Conservation (phyloP, 23 tunicate genomes). For the Clavelina lepadiformis region DNA sequence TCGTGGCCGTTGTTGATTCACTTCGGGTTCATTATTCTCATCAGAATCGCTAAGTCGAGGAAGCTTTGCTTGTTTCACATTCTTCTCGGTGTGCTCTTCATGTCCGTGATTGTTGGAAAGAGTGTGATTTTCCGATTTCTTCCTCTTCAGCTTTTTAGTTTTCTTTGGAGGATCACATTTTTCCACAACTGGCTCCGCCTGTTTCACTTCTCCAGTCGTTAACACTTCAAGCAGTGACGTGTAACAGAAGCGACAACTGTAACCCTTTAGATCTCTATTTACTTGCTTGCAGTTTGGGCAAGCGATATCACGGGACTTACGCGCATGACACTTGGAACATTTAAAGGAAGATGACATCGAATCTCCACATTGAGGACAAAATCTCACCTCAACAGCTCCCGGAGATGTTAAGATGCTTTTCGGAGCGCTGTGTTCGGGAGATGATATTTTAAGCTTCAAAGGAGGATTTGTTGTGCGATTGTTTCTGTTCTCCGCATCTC, state of each 20-base stretch:
- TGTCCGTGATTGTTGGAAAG: background rate
- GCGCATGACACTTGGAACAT: slow-evolving; percentile 62
- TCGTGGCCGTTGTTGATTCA: too few relatives aligned
- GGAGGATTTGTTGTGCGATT: too few relatives aligned
- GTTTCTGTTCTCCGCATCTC: too few relatives aligned
- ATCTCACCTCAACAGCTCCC: too few relatives aligned
- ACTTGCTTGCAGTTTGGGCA: slow-evolving; percentile 76
- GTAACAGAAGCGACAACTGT: slow-evolving; percentile 76
- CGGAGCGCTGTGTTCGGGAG: slow-evolving; percentile 16
- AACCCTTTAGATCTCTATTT: slow-evolving; percentile 66
- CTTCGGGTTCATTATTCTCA: too few relatives aligned
- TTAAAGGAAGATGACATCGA: slow-evolving; percentile 51
- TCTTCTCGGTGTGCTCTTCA: background rate
- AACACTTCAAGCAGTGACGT: slow-evolving; percentile 53
- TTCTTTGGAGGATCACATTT: slow-evolving; percentile 22
- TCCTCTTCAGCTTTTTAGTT: slow-evolving; percentile 39
- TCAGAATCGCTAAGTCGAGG: too few relatives aligned
- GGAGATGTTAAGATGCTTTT: too few relatives aligned
- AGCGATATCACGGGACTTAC: slow-evolving; percentile 28
- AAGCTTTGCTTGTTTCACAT: slow-evolving; percentile 4
- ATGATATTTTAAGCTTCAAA: too few relatives aligned
- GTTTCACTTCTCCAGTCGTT: background rate
- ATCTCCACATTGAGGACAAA: slow-evolving; percentile 72
- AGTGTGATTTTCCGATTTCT: slow-evolving; percentile 13
- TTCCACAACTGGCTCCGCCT: slow-evolving; percentile 15